Evolutionary conservation across 2,888 invertebrate genomes (phyloP).

Genomic region (Phyllotreta striolata): DNA sequence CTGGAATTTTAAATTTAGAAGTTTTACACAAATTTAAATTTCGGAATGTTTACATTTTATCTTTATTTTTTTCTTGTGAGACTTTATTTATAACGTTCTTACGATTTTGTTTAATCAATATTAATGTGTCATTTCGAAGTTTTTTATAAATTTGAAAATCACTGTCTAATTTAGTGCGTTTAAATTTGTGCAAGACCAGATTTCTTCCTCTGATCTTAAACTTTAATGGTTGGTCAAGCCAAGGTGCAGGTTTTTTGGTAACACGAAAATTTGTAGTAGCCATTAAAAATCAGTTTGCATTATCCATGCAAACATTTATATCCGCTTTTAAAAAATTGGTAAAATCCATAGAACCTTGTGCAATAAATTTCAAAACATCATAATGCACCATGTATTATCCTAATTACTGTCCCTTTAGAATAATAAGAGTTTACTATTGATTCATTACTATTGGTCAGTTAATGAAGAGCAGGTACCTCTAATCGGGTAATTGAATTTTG

Average conservation of each 20-base stretch:
- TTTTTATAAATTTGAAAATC: background rate
- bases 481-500: no score
- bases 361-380: no score
- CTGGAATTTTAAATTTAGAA: background rate
- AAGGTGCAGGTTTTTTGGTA: background rate
- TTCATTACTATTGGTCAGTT: no score
- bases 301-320: no score
- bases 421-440: no score
- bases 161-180: background rate
- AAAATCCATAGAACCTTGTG: no score
- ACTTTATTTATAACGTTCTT: background rate
- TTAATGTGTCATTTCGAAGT: background rate
- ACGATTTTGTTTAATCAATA: background rate
- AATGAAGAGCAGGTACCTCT: no score
- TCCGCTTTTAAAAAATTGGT: no score
- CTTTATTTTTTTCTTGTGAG: background rate
- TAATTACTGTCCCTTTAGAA: no score
- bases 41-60: background rate
- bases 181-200: background rate
- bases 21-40: background rate
- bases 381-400: no score
- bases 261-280: no score
- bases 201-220: background rate
- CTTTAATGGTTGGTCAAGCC: background rate
- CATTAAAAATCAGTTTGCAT: no score